Evolutionary conservation across 1,140 invertebrate species (phyloP), one percentile per base, ranked within the genome.

Genomic region (Aphaenogaster floridana): DNA sequence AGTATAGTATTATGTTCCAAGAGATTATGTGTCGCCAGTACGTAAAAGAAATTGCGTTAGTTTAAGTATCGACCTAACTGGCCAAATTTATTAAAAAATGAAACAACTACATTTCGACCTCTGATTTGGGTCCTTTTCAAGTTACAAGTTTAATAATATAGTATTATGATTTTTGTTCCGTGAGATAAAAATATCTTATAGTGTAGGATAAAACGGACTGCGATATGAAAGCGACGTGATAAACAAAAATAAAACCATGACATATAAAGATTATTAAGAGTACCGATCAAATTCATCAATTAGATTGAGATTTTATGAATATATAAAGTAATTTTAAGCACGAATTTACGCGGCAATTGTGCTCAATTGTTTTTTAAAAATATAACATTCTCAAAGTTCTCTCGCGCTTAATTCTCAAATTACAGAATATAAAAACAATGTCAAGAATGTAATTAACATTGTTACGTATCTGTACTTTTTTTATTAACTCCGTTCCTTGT

Each of bases 221-320:
- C 13, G 34, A 68, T 34, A 54, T 28, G n/a, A 36, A n/a, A 66
- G 13, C 68, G 21, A 57, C n/a, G 34, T 3, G 15, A 71, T 17
- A 34, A 11, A 52, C 9, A 3, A 79, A 79, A 78, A 48, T 78
- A 48, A 61, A 78, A 63, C 8, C 39, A 34, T 9, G 50, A 15
- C 3, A 39, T 13, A 76, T 42, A 6, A 5, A 21, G 17, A 54
- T n/a, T 34, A 39, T 52, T 28, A n/a, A 13, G 13, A 17, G 52
- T 15, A 50, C 3, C 11, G n/a, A 42, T 28, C 1, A 21, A 76
- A 11, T 13, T 50, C 11, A 36, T n/a, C 3, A 64, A 17, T 48
- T 48, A 11, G 0, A 36, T 17, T 7, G 21, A 61, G 5, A 7
- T 42, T 61, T 45, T 63, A 36, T 17, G 0, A n/a, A 17, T 13